Percentiles rank a stretch among this genome's conserved stretches.
phyloP scores from a whole-genome alignment of 2,888 invertebrate genomes.

The Gymnosoma rotundatum region DNA sequence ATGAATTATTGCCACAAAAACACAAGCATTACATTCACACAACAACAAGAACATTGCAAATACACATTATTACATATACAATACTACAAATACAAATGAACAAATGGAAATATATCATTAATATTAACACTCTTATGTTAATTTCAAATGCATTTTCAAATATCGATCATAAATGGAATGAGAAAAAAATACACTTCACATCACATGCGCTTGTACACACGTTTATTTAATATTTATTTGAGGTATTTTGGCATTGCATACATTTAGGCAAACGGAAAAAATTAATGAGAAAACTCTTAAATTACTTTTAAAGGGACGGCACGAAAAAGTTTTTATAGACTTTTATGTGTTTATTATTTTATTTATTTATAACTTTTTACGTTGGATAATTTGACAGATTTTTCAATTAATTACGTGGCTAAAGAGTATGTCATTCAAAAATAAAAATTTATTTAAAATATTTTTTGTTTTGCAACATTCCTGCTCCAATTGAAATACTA shows the following conservation, averaged over 20 bases:
- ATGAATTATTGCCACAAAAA: neutral
- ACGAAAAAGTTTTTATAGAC: neutral
- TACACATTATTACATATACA: neutral
- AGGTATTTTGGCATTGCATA: conserved; percentile 18
- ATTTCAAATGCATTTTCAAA: conserved; percentile 54
- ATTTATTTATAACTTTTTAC: too few species aligned
- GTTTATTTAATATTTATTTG: conserved; percentile 19
- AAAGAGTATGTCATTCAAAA: too few species aligned
- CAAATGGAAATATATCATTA: conserved; percentile 49
- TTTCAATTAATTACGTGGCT: too few species aligned
- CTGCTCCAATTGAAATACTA: too few species aligned
- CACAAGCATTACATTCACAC: conserved; percentile 2
- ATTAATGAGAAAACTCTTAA: neutral
- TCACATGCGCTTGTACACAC: neutral
- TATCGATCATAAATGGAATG: conserved; percentile 39
- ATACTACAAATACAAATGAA: neutral
- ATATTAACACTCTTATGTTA: conserved; percentile 47
- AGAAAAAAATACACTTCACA: neutral
- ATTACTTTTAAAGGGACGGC: neutral
- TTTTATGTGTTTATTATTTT: too few species aligned
- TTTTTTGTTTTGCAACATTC: too few species aligned
- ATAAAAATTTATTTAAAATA: too few species aligned
- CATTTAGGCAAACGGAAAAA: conserved; percentile 5
- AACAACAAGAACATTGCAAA: neutral
- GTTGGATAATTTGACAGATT: too few species aligned